Evolutionary conservation across 2,797 vertebrate species (phyloP).

Genomic region (Pseudocheirus occidentalis): DNA sequence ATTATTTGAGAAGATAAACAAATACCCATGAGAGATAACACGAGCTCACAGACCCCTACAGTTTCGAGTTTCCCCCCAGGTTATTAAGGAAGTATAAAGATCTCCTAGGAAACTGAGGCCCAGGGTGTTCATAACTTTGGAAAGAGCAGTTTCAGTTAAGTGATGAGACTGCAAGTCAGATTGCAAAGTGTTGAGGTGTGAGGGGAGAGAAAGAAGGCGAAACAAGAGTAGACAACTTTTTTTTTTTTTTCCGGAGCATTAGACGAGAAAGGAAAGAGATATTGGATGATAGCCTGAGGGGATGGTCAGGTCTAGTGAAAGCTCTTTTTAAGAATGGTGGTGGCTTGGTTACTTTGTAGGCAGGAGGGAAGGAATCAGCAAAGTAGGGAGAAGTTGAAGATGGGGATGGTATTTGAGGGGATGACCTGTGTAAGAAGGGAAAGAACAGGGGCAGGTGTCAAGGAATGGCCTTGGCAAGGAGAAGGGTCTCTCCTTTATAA

Average conservation of each 20-base stretch:
- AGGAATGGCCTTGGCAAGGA: not conserved
- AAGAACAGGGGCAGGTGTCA: not conserved
- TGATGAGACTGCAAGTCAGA: not conserved
- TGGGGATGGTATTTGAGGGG: not conserved
- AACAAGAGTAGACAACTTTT: not conserved
- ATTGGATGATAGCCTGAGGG: not conserved
- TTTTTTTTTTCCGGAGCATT: not conserved
- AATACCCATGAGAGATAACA: not conserved
- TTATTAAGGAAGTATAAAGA: not conserved
- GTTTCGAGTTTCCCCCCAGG: not conserved
- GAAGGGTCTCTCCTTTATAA: not conserved
- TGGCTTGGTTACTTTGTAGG: not conserved
- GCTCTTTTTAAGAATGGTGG: not conserved
- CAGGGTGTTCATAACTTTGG: not conserved
- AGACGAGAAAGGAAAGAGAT: not conserved
- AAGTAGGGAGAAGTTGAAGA: not conserved
- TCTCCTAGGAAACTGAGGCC: not conserved
- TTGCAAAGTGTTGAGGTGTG: not conserved
- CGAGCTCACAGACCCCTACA: not conserved
- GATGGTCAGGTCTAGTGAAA: not conserved
- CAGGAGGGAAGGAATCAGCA: not conserved
- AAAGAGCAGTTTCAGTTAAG: not conserved
- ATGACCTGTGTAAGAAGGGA: not conserved
- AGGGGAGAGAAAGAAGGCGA: not conserved
- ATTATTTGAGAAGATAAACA: not conserved